Conservation (phyloP, 2,113 vertebrate genomes). For the Zonotrichia leucophrys region DNA sequence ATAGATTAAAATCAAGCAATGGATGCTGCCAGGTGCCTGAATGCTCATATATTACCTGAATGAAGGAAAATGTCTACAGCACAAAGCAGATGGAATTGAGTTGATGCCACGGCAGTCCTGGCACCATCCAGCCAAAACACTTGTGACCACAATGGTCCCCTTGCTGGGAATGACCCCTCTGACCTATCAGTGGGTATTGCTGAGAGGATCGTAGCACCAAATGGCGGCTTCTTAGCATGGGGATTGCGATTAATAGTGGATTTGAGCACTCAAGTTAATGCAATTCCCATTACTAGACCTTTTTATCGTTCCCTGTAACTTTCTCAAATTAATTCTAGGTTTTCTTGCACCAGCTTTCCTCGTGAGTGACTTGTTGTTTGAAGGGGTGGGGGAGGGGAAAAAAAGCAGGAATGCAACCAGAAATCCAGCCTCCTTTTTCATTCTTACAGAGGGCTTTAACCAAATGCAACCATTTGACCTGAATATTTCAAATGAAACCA, state of each 20-base stretch:
- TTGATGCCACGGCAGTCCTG: neutral
- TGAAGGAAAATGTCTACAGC: neutral
- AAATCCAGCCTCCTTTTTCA: neutral
- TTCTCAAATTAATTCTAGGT: slow-evolving; percentile 37
- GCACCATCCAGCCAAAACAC: neutral
- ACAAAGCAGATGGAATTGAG: neutral
- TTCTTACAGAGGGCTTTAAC: neutral
- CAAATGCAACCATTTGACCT: neutral
- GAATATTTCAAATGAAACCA: neutral
- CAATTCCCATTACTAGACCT: neutral
- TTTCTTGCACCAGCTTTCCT: neutral
- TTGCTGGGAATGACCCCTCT: neutral
- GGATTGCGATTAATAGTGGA: neutral
- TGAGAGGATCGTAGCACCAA: neutral
- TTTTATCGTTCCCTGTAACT: neutral
- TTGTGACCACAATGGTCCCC: neutral
- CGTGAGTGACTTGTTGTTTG: neutral
- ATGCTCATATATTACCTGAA: neutral
- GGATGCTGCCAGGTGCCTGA: neutral
- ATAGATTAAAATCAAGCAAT: neutral
- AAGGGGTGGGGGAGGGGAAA: neutral
- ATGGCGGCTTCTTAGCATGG: neutral
- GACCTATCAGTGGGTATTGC: neutral
- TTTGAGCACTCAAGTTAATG: slow-evolving; percentile 24
- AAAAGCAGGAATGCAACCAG: neutral